Evolutionary conservation across 2,797 vertebrate species (phyloP), one percentile per base, ranked within the genome.

Genomic region (Babyrousa celebensis): DNA sequence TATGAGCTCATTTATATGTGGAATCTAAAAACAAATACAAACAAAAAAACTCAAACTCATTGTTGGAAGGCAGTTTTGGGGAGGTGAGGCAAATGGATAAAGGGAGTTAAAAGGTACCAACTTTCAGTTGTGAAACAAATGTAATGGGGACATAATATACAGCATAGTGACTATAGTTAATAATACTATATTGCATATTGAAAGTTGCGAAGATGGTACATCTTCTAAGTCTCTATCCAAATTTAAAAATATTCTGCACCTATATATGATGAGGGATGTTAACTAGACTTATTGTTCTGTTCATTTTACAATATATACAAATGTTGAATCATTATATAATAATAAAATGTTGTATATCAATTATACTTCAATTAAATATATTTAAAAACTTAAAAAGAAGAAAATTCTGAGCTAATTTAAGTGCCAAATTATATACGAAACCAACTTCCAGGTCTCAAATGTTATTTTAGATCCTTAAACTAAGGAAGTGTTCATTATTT

Each of bases 401-500:
- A 58, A 62, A 72, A 62, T 40, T 21, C 29, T 25, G 60, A 93
- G 25, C 9, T 87, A 85, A 89, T 75, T 62, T 56, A 60, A 77
- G 21, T 23, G n/a, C 40, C 43, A 74, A 79, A 78, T 86, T 82
- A 74, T 68, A 62, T 56, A 29, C 27, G 48, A 91, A 86, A 32
- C 12, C 60, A 87, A 4, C 43, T 87, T 89, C 25, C 3, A 82
- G 17, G 21, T 10, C 15, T 32, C 4, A 21, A 71, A 63, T 78
- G 12, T 29, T 82, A 52, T 70, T 86, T 27, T 54, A 83, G 17
- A 21, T 56, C 71, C 8, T 93, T 27, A 74, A 48, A 74, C 20
- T 74, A 83, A 94, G 54, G 27, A 90, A 83, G 36, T 27, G 67
- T 62, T 27, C 15, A 56, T 58, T 91, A 20, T 36, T 92, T 78